Percentiles rank a stretch among this genome's conserved stretches.
These are phyloP conservation scores for Nesidiocoris tenuis DNA, from an alignment of 2,888 invertebrate genomes.

Conservation along the genomic window DNA sequence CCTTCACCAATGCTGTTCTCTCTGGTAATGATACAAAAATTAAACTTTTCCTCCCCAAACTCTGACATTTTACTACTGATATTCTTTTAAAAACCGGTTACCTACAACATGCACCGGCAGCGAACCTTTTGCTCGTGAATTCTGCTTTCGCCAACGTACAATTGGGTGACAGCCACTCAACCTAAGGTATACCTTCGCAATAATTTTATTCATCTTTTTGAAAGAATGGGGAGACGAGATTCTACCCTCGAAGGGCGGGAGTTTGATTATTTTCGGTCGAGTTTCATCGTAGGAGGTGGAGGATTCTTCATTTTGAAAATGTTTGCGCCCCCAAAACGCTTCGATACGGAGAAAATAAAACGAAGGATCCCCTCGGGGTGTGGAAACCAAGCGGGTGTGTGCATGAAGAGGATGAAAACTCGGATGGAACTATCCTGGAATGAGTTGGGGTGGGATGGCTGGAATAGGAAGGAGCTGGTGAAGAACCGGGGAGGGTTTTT, in stretches of 20 bases:
- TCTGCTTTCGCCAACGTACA: too few species aligned
- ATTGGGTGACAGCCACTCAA: too few species aligned
- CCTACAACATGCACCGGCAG: too few species aligned
- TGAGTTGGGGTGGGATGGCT: too few species aligned
- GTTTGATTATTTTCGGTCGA: background rate
- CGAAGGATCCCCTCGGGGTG: background rate
- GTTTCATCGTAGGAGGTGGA: background rate
- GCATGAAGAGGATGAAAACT: background rate
- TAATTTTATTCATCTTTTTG: too few species aligned
- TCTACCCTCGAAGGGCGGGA: background rate
- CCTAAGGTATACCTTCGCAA: too few species aligned
- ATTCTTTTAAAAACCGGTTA: too few species aligned
- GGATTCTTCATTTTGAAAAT: slow-evolving; percentile 26
- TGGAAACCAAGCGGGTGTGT: background rate
- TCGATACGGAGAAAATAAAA: slow-evolving; percentile 30
- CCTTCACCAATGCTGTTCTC: too few species aligned
- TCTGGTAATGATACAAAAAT: too few species aligned
- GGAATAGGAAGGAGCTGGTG: background rate
- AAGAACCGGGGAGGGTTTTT: slow-evolving; percentile 11
- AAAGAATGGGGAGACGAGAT: background rate
- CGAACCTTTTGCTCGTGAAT: too few species aligned
- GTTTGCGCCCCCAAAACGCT: slow-evolving; percentile 27
- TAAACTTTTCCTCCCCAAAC: too few species aligned
- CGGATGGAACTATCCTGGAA: background rate
- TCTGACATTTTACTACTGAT: too few species aligned